Base-by-base conservation (phyloP, 2,113 vertebrate species). In the Dasyornis broadbenti region DNA sequence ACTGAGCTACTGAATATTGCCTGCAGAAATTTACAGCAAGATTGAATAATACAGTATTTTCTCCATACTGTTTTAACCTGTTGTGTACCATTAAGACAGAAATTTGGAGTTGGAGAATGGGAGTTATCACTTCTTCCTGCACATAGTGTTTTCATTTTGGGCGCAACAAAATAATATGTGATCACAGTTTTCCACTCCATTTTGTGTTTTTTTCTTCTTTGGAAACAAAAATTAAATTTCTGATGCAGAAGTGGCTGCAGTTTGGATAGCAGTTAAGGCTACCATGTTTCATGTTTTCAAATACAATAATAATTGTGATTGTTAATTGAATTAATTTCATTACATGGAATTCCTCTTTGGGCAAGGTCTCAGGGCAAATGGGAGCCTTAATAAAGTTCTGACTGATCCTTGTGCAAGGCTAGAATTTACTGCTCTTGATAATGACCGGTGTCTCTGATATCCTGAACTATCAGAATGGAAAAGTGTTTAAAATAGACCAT, bases 1-100 rank as follows among this genome's bases (percentile, higher is more conserved):
- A 83, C 88, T 68, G 88, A 94, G 76, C 68, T 96, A 81, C 93
- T 86, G 92, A 92, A 92, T 88, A 90, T 92, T 93, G 93, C 96
- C 93, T 94, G 76, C 64, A 97, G 95, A 92, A 95, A 93, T 92
- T 78, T 90, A 92, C 79, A 83, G 53, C 26, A 57, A 86, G 65
- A 56, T 81, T 95, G 86, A 96, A 96, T 90, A 91, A 82, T 92
- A 66, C 22, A 86, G 35, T 56, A 30, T 94, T 92, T 92, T 84
- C 86, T 78, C 57, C 37, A 71, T 68, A 37, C 20, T 68, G 1
- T 66, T 95, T 92, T 95, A 96, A 95, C 90, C 52, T 4, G 0
- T 53, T 83, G 52, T 75, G 31, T 68, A 35, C 64, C 37, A 28
- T 83, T 93, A 78, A 60, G 56, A 64, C 12, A 90, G 52, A 86